Evolutionary conservation across 2,888 invertebrate genomes (phyloP), one percentile per base, ranked within the genome.

Genomic region (Diarsia dahlii): DNA sequence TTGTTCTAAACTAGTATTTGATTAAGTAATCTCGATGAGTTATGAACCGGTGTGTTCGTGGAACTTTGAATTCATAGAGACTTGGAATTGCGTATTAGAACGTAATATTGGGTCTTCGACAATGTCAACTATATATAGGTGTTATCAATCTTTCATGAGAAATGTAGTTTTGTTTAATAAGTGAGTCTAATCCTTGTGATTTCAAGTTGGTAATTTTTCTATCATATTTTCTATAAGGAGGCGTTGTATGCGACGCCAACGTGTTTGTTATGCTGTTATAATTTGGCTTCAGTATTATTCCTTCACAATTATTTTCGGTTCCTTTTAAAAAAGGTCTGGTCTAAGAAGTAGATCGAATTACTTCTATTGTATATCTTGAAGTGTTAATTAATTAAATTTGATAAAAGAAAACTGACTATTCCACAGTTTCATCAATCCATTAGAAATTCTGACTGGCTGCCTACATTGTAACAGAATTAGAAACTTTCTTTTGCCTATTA

Each of bases 1-100:
- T 70, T 67, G 63, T 78, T 62, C 54, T 67, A 72, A 60, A 62
- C 48, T 45, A 71, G 48, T 76, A 50, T 58, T 64, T 76, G 45
- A 76, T 52, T 68, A 60, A 54, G 39, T 72, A 8, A 56, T 3
- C 23, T 23, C 9, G 18, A 65, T 54, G 18, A 71, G 34, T 72
- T 45, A 28, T 50, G 20, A 20, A 60, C 13, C n/a, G 46, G 20
- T 65, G 23, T 6, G 20, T 65, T 64, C 34, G 23, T 52, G 20
- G 48, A 9, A 23, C 23, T 80, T 54, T 3, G 34, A 45, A 23
- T 48, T 70, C 18, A 34, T 12, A 34, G 15, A 56, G 18, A 46
- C 20, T 60, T 66, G 8, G 20, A 48, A 52, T 45, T 45, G 13
- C 68, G 2, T n/a, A 48, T 46, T 13, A 46, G 46, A 34, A 60